A percentile compares a stretch with the other conserved stretches of the same genome.
Conservation (phyloP, 2,888 invertebrate genomes). For the Loripinus fragilis region DNA sequence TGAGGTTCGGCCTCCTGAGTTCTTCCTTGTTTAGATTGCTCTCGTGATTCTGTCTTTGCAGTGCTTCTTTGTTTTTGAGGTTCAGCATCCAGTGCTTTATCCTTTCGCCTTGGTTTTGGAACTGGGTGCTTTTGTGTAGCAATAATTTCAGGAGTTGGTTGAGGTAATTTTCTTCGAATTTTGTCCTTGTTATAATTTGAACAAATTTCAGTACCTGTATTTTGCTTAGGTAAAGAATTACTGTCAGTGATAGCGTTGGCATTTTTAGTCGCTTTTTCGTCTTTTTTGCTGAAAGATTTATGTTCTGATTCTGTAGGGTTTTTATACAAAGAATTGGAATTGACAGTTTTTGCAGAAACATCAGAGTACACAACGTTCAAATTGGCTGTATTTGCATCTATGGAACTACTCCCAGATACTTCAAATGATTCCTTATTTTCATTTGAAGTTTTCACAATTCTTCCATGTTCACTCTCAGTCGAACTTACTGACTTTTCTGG, state of each 20-base stretch:
- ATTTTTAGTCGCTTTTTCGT: background rate
- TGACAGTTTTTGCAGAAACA: background rate
- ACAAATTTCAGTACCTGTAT: background rate
- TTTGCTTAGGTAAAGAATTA: background rate
- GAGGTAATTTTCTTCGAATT: conserved; percentile 74
- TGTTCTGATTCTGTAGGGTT: background rate
- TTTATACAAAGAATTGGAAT: background rate
- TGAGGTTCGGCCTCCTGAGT: no score
- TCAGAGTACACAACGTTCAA: background rate
- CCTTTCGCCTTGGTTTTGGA: conserved; percentile 60
- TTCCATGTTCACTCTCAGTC: conserved; percentile 10
- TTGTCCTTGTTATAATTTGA: conserved; percentile 47
- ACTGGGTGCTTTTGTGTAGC: conserved; percentile 61
- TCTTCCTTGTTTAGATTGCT: conserved; percentile 28
- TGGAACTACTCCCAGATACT: background rate
- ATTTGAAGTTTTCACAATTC: background rate
- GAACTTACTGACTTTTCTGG: conserved; percentile 20
- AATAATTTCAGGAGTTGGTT: conserved; percentile 72
- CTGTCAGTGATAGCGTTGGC: background rate
- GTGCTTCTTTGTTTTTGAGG: conserved; percentile 33
- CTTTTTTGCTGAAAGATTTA: background rate
- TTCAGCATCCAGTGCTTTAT: conserved; percentile 49
- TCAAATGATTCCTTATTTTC: background rate
- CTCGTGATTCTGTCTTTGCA: conserved; percentile 47
- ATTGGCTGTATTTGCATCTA: conserved; percentile 2